Evolutionary conservation across 1,140 invertebrate species (phyloP).

Genomic region (Drosophila micromelanica): DNA sequence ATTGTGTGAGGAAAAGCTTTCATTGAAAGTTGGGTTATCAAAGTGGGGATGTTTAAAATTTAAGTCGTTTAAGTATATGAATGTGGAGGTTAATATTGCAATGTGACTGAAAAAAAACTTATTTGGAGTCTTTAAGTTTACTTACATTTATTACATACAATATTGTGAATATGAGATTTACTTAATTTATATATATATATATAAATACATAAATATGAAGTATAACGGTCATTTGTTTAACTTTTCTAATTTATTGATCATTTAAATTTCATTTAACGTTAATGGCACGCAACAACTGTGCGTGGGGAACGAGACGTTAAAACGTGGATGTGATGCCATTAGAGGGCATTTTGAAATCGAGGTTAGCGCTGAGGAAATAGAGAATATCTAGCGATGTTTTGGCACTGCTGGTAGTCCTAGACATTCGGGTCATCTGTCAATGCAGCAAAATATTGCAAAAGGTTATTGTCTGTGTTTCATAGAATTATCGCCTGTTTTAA

Average conservation of each 20-base stretch:
- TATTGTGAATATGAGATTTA: no score
- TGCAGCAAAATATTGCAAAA: constrained; percentile 43
- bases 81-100: no score
- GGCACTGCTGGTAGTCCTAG: neutral
- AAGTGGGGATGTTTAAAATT: neutral
- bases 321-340: constrained; percentile 41
- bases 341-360: constrained; percentile 50
- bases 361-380: constrained; percentile 29
- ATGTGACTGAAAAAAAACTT: no score
- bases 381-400: no score
- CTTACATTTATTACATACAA: no score
- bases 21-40: neutral
- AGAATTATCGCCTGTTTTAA: constrained; percentile 60
- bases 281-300: constrained; percentile 4
- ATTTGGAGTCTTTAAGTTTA: no score
- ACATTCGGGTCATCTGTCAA: constrained; percentile 62
- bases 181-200: no score
- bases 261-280: neutral
- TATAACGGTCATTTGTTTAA: neutral
- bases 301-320: neutral
- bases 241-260: constrained; percentile 12
- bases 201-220: no score
- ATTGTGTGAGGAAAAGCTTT: neutral
- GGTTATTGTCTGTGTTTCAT: constrained; percentile 59
- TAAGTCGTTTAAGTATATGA: no score